phyloP scores from a whole-genome alignment of 1,140 invertebrate genomes.

The Thaumetopoea pityocampa region DNA sequence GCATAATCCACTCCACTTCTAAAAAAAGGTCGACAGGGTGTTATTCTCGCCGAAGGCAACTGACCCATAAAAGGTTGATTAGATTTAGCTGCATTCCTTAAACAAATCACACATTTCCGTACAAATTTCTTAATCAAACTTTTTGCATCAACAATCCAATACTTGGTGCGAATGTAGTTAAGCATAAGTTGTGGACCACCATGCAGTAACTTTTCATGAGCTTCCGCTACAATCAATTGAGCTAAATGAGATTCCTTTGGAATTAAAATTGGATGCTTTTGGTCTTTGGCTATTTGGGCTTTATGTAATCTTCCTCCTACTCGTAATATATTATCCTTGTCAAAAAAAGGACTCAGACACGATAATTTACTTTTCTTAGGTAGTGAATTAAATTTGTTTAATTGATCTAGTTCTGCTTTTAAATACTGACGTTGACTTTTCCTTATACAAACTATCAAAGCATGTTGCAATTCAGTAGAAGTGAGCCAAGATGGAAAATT shows the following conservation, averaged over 20 bases:
- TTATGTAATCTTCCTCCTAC: constrained; percentile 37
- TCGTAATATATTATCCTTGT: constrained; percentile 27
- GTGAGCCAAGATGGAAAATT: too few species aligned
- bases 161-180: too few species aligned
- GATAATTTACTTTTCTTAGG: constrained; percentile 28
- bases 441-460: too few species aligned
- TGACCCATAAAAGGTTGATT: not conserved
- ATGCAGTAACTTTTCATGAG: not conserved
- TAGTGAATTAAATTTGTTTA: too few species aligned
- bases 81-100: too few species aligned
- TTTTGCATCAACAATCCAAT: too few species aligned
- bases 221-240: not conserved
- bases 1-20: constrained; percentile 1
- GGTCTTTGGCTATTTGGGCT: constrained; percentile 11
- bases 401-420: too few species aligned
- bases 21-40: not conserved
- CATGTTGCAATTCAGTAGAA: too few species aligned
- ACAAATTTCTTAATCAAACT: too few species aligned
- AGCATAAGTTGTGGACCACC: not conserved
- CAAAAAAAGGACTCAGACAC: constrained; percentile 24
- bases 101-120: too few species aligned
- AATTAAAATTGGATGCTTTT: too few species aligned
- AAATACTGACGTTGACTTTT: too few species aligned
- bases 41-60: not conserved
- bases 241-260: not conserved